phyloP scores from a whole-genome alignment of 2,113 vertebrate genomes.

The Ranitomeya imitator region DNA sequence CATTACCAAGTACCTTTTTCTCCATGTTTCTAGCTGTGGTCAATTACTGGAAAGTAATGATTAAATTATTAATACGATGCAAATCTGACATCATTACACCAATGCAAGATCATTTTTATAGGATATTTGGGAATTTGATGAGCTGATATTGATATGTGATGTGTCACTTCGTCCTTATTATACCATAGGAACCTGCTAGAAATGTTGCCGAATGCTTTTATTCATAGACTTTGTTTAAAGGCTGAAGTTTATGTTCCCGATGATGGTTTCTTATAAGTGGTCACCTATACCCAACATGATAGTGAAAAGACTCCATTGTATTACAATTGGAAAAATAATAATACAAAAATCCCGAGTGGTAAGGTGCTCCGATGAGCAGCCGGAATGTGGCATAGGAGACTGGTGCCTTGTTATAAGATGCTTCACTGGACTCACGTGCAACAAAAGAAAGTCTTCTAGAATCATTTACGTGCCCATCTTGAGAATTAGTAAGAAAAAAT shows the following conservation, averaged over 20 bases:
- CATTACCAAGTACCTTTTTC: slow-evolving; percentile 1
- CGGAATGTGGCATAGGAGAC: slow-evolving; percentile 43
- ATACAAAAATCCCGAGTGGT: neutral
- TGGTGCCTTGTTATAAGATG: neutral
- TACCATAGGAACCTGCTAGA: too few species aligned
- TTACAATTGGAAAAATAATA: neutral
- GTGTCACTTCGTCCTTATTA: too few species aligned
- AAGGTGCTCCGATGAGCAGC: neutral
- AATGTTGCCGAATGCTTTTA: too few species aligned
- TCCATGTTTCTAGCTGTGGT: slow-evolving; percentile 20
- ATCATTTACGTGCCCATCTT: neutral
- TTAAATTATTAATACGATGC: neutral
- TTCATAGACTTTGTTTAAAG: too few species aligned
- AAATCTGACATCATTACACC: neutral
- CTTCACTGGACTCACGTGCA: neutral
- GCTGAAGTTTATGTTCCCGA: too few species aligned
- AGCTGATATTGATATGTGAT: neutral
- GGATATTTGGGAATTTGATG: neutral
- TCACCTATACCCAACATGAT: neutral
- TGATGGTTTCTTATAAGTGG: too few species aligned
- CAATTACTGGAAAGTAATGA: slow-evolving; percentile 35
- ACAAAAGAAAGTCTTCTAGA: too few species aligned
- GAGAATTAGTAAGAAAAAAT: neutral
- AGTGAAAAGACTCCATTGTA: neutral
- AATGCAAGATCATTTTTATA: neutral